Evolutionary conservation across 2,113 vertebrate species (phyloP).

Genomic region (Ptyas mucosa): DNA sequence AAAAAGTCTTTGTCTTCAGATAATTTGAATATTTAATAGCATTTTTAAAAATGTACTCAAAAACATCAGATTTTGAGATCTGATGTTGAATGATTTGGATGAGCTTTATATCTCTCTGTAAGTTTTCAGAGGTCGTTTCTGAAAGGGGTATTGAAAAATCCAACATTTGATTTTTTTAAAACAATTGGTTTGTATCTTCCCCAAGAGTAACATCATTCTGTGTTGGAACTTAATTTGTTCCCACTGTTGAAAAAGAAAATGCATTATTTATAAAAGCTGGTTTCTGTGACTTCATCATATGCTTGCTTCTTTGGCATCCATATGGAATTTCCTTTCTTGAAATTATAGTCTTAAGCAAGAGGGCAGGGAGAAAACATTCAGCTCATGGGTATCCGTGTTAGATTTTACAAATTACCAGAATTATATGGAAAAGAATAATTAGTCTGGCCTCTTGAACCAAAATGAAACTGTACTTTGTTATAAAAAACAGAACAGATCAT

Average conservation of each 20-base stretch:
- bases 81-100: background rate
- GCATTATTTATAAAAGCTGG: constrained; percentile 3
- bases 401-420: background rate
- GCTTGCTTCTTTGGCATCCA: background rate
- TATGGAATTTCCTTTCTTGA: background rate
- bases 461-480: background rate
- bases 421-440: background rate
- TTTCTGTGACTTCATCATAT: constrained; percentile 7
- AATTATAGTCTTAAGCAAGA: background rate
- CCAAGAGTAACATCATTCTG: background rate
- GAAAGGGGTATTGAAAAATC: background rate
- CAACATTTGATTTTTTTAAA: background rate
- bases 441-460: constrained; percentile 4
- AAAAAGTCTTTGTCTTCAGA: background rate
- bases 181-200: background rate
- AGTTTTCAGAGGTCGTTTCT: background rate
- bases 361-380: background rate
- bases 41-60: background rate
- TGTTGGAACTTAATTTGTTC: background rate
- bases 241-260: background rate
- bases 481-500: background rate
- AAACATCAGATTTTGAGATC: background rate
- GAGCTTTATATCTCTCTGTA: background rate
- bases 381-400: background rate
- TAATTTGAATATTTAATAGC: background rate